Base-by-base conservation (phyloP, 2,797 vertebrate genomes). In the Anas acuta region DNA sequence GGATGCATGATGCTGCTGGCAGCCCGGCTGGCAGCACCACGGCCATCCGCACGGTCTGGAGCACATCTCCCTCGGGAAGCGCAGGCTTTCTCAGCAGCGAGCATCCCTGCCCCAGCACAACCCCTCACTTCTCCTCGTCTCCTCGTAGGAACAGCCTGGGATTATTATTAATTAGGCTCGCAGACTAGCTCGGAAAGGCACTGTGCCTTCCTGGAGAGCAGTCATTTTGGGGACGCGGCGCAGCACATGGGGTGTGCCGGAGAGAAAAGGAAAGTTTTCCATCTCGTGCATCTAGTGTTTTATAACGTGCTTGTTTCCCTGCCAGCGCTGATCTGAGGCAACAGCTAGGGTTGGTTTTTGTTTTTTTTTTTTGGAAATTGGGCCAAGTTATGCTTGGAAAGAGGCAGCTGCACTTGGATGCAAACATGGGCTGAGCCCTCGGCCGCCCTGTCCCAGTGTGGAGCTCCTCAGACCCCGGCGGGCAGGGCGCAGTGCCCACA, bases 331-430 rank as follows among this genome's bases (percentile, higher is more conserved):
- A 89, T 95, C 70, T 91, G 90, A 92, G 47, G 89, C 64, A 96
- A 88, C n/a, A 89, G 73, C 62, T 73, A 80, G 72, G 22, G 7
- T 51, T 67, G 92, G 89, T 85, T 72, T 85, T 72, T 80, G 81
- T 22, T 23, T 51, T 67, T 51, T 67, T 93, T 85, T 72, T 71
- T 87, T 83, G 86, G 89, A 89, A 88, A 53, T 6, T 11, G 7
- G 18, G 87, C 95, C 91, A 93, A 83, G 65, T 89, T 92, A 71
- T 67, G 54, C 69, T 95, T 95, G 79, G 89, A 92, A 89, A 22
- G 73, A 91, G 75, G 49, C 82, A 51, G 66, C 65, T 37, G 39
- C 37, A 15, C 53, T 88, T 66, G 84, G 60, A 89, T 4, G 2
- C n/a, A 57, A 81, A 84, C 76, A 64, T 88, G 2, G 12, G 30